Percentiles rank a stretch among this genome's conserved stretches.
Evolutionary conservation across 2,113 vertebrate species (phyloP).

Genomic region (Callospermophilus lateralis): DNA sequence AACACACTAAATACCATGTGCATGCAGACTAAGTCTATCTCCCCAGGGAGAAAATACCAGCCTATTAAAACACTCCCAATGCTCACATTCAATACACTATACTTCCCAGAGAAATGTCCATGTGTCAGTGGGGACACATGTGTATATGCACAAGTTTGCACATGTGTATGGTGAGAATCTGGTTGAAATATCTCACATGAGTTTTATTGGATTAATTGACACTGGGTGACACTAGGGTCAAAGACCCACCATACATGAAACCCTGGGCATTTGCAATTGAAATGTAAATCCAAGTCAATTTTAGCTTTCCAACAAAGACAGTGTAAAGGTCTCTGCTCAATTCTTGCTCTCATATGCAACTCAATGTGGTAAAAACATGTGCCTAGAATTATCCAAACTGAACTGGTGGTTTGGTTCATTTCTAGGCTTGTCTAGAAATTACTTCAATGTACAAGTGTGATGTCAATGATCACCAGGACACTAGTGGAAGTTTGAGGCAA

Average conservation of each 20-base stretch:
- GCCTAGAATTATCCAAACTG: not conserved
- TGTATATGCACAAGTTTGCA: accelerated
- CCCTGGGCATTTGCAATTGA: not conserved
- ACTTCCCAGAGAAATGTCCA: too few species aligned
- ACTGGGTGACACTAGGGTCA: not conserved
- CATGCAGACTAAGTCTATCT: not conserved
- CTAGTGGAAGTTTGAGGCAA: accelerated
- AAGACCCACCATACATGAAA: not conserved
- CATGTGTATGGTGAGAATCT: accelerated
- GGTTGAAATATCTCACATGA: not conserved
- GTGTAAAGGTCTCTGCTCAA: not conserved
- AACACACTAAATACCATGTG: not conserved
- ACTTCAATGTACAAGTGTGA: not conserved
- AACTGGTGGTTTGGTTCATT: not conserved
- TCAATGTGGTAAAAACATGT: not conserved
- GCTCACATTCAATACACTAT: not conserved
- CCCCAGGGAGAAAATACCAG: not conserved
- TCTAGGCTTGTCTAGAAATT: not conserved
- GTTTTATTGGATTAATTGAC: not conserved
- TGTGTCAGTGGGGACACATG: accelerated
- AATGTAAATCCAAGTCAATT: not conserved
- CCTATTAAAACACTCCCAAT: too few species aligned
- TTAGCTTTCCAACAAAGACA: not conserved
- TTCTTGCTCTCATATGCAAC: not conserved
- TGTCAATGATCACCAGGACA: not conserved